Evolutionary conservation across 1,140 invertebrate genomes (phyloP), one percentile per base, ranked within the genome.

Genomic region (Calephelis virginiensis): DNA sequence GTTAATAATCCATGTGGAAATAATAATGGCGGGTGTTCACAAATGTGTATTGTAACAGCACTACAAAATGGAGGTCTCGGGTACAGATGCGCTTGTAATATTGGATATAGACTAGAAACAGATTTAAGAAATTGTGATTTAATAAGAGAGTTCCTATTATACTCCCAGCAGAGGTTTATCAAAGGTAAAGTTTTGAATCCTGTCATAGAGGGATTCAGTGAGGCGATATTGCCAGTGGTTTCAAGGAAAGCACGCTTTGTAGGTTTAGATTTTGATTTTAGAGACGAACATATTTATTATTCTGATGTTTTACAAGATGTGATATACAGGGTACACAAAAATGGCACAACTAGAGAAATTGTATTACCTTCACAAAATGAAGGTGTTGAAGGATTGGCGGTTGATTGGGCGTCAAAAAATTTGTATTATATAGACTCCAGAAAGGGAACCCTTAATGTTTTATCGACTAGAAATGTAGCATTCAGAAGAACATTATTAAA

Each of bases 371-470:
- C 97, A 13, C 98, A 99, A 83, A 99, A 99, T 80, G 98, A 99
- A 92, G 97, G 97, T 0, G 98, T 99, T 0, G 98, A 99, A 92
- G 98, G 98, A 6, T 92, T 99, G 47, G 97, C 98, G 1, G 96
- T 99, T 0, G 99, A 99, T 83, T 99, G 98, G 98, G 96, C 96
- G 0, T 96, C 98, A 0, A 98, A 99, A 81, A 99, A 99, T 85
- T 92, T 99, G 0, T 99, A 99, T 88, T 99, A 99, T 89, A 99
- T 99, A 60, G 98, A 99, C 81, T 99, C 97, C 8, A 94, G 97
- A 9, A 98, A 98, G 91, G 98, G 98, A 71, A 98, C 98, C 0
- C 87, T 99, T 0, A 99, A 99, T 78, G 98, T 99, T 0, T 90
- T 99, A 0, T 97, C 96, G 28, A 97, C 97, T 0, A 92, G 94